Evolutionary conservation across 2,797 vertebrate species (phyloP).

Genomic region (Ara ararauna): DNA sequence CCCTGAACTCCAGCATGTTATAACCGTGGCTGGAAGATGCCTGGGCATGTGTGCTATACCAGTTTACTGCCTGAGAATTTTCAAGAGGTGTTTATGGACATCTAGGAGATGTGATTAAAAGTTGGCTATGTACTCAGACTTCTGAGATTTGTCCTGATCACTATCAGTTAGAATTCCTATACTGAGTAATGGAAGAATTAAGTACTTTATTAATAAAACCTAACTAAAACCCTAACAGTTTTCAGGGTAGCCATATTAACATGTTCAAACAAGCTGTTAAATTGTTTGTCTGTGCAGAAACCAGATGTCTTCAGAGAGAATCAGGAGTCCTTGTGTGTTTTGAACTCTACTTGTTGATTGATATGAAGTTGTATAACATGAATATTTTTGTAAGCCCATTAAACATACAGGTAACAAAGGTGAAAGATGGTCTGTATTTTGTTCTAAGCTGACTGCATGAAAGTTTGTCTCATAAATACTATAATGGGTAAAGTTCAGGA

Average conservation of each 20-base stretch:
- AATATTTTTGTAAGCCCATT: slow-evolving; percentile 54
- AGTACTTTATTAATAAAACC: background rate
- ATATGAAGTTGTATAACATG: background rate
- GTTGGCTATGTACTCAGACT: background rate
- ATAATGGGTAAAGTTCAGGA: background rate
- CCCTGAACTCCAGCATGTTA: background rate
- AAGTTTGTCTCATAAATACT: background rate
- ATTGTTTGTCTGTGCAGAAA: background rate
- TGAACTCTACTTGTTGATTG: background rate
- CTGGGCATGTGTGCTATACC: background rate
- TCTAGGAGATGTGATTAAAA: background rate
- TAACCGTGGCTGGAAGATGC: background rate
- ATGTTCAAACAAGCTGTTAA: background rate
- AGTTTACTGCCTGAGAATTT: background rate
- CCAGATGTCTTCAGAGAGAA: background rate
- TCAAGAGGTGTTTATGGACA: background rate
- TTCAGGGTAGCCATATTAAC: background rate
- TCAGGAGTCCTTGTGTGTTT: background rate
- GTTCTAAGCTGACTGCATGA: background rate
- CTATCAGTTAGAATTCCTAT: background rate
- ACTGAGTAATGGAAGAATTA: slow-evolving; percentile 17
- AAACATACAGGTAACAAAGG: background rate
- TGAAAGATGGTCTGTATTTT: background rate
- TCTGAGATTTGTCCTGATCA: background rate
- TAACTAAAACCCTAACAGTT: background rate